Evolutionary conservation across 30 jellyfish, hydroid and myxozoan species (phyloP).

Genomic region (Morbakka virulenta): DNA sequence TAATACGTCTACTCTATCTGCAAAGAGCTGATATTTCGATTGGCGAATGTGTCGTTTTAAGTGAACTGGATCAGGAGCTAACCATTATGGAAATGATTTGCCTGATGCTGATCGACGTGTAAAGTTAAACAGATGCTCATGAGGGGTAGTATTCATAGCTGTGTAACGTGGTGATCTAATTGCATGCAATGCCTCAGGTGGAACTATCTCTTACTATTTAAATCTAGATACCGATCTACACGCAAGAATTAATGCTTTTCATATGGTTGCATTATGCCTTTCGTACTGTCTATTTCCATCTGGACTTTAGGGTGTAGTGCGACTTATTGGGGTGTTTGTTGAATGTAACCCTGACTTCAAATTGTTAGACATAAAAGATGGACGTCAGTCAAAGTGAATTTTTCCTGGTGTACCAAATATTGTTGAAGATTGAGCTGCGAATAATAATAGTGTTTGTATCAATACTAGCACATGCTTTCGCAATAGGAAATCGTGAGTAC

Average conservation of each 20-base stretch:
- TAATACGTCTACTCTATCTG: no score
- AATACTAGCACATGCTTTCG: no score
- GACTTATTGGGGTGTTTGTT: constrained; percentile 41
- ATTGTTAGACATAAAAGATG: constrained; percentile 7
- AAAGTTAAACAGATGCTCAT: constrained; percentile 34
- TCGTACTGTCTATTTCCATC: constrained; percentile 47
- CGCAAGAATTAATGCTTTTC: constrained; percentile 43
- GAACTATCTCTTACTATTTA: no score
- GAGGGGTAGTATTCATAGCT: constrained; percentile 77
- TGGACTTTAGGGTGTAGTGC: constrained; percentile 41
- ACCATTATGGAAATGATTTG: constrained; percentile 37
- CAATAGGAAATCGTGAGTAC: constrained; percentile 17
- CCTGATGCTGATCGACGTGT: constrained; percentile 26
- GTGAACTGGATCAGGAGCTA: no score
- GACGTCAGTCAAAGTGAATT: constrained; percentile 61
- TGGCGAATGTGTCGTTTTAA: no score
- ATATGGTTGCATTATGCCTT: constrained; percentile 24
- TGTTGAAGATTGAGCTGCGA: constrained; percentile 5
- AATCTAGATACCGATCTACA: constrained; percentile 21
- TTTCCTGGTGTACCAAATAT: constrained; percentile 44
- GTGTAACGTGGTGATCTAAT: constrained; percentile 64
- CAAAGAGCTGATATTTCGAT: no score
- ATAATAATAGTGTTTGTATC: constrained; percentile 23
- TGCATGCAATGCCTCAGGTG: constrained; percentile 55
- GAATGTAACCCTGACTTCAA: constrained; percentile 6